Evolutionary conservation across 1,140 invertebrate species (phyloP).

Genomic region (Condylostylus longicornis): DNA sequence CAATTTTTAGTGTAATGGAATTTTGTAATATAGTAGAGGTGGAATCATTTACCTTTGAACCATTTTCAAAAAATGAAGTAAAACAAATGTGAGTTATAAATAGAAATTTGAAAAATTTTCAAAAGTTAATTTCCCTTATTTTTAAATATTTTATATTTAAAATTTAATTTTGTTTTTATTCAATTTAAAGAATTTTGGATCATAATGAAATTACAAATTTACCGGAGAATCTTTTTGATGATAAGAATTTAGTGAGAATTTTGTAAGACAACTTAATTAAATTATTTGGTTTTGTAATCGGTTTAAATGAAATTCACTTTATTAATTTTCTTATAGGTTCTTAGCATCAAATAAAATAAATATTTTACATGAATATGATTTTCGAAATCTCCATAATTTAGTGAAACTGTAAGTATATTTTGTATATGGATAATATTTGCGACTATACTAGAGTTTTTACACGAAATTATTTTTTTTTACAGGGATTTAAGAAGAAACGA

Average conservation of each 20-base stretch:
- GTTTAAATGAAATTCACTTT: neutral
- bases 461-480: conserved; percentile 5
- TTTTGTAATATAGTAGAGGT: conserved; percentile 23
- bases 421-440: conserved; percentile 3
- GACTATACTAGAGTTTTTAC: no score
- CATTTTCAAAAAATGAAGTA: conserved; percentile 18
- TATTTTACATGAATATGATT: conserved; percentile 17
- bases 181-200: conserved; percentile 28
- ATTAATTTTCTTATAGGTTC: conserved; percentile 17
- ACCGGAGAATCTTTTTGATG: conserved; percentile 23
- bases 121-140: conserved; percentile 11
- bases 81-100: conserved; percentile 22
- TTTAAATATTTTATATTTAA: conserved; percentile 4
- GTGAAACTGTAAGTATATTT: conserved; percentile 30
- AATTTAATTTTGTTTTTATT: conserved; percentile 2
- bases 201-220: conserved; percentile 28
- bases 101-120: neutral
- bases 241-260: conserved; percentile 26
- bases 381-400: conserved; percentile 19
- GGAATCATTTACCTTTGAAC: conserved; percentile 18
- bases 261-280: conserved; percentile 23
- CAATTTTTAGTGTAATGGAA: conserved; percentile 21
- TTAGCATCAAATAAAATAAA: conserved; percentile 26
- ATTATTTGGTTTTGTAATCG: conserved; percentile 2
- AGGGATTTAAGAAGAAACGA: conserved; percentile 33